A percentile compares a stretch with the other conserved stretches of the same genome.
These are phyloP conservation scores for Donacobius atricapilla DNA, from an alignment of 2,113 vertebrate species.

Conservation along the genomic window DNA sequence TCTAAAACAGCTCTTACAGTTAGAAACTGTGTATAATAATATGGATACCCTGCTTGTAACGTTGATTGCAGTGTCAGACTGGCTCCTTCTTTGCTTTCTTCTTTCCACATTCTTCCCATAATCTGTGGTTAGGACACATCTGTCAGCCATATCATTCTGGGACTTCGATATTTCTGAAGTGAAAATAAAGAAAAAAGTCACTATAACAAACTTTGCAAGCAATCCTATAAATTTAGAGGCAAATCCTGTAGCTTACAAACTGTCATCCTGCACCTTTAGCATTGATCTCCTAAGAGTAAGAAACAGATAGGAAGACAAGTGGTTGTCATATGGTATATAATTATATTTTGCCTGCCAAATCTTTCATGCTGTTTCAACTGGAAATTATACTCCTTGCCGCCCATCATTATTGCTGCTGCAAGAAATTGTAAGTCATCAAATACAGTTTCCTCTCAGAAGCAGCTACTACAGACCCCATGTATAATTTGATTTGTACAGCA, in stretches of 20 bases:
- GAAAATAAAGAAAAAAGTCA: not conserved
- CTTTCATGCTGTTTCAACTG: not conserved
- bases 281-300: not conserved
- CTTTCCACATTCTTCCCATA: not conserved
- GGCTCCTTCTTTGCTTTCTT: slow-evolving; percentile 77
- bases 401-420: not conserved
- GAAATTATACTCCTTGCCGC: not conserved
- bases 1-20: not conserved
- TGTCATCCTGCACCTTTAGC: not conserved
- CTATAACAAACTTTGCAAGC: not conserved
- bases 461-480: not conserved
- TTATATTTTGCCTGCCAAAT: not conserved
- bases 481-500: not conserved
- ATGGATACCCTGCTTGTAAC: slow-evolving; percentile 61
- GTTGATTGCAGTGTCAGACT: slow-evolving; percentile 87
- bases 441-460: not conserved
- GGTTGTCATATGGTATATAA: not conserved
- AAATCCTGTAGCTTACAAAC: not conserved
- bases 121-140: slow-evolving; percentile 64
- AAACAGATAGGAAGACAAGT: not conserved
- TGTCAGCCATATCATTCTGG: slow-evolving; percentile 84
- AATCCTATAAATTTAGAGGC: not conserved
- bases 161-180: slow-evolving; percentile 86
- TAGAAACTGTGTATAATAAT: not conserved
- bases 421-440: not conserved